phyloP scores from a whole-genome alignment of 2,888 invertebrate genomes.

The Habrosyne pyritoides region DNA sequence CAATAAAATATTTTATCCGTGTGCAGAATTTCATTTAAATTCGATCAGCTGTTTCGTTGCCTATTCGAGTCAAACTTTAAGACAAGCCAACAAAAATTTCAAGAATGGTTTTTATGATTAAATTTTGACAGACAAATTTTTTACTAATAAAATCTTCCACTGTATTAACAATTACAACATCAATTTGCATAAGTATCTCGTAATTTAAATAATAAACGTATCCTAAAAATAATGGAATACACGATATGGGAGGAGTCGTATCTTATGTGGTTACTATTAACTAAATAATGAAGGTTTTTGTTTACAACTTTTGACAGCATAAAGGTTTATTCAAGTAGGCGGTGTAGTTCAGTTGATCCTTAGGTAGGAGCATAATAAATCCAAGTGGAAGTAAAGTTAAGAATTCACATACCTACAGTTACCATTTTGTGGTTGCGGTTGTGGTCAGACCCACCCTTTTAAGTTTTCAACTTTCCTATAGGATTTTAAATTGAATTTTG shows the following conservation, averaged over 20 bases:
- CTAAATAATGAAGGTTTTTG: not conserved
- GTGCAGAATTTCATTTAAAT: too few relatives aligned
- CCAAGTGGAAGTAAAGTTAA: not conserved
- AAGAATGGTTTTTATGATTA: too few relatives aligned
- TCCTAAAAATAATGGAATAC: not conserved
- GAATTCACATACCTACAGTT: not conserved
- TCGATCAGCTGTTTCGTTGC: too few relatives aligned
- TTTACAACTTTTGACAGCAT: too few relatives aligned
- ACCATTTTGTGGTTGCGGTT: not conserved
- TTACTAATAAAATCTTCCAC: too few relatives aligned
- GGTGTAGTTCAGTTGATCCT: not conserved
- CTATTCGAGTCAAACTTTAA: too few relatives aligned
- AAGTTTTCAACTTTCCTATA: not conserved
- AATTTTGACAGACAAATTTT: too few relatives aligned
- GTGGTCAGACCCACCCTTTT: not conserved
- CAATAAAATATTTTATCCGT: too few relatives aligned
- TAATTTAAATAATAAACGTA: not conserved
- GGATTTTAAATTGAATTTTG: not conserved
- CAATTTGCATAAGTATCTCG: constrained; percentile 1
- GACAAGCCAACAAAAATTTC: too few relatives aligned
- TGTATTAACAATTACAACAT: not conserved
- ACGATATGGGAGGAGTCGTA: not conserved
- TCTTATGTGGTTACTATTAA: not conserved
- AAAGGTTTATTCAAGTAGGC: too few relatives aligned
- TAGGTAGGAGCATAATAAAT: not conserved